A percentile compares a stretch with the other conserved stretches of the same genome.
phyloP scores from a whole-genome alignment of 2,797 vertebrate genomes.

The Epinephelus coioides region DNA sequence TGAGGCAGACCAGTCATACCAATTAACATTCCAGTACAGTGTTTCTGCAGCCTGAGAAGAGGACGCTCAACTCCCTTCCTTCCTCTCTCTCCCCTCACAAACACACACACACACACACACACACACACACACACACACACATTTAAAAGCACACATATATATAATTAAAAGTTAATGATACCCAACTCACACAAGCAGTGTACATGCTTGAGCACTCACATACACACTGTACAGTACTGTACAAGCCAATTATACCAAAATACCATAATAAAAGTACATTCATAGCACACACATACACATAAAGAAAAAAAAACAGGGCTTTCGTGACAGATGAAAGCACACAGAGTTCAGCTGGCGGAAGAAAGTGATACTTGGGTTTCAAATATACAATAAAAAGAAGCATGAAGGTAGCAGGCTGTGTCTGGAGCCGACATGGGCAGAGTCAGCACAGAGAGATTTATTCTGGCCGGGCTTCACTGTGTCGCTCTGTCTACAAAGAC shows the following conservation, averaged over 20 bases:
- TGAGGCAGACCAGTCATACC: constrained; percentile 67
- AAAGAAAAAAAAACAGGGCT: background rate
- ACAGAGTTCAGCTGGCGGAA: constrained; percentile 23
- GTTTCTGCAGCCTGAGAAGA: constrained; percentile 57
- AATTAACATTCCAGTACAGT: constrained; percentile 81
- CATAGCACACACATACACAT: background rate
- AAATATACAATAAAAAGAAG: constrained; percentile 35
- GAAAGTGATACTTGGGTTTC: constrained; percentile 42
- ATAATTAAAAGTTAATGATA: background rate
- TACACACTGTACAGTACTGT: background rate
- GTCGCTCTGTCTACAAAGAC: constrained; percentile 12
- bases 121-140: background rate
- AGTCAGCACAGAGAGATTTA: constrained; percentile 51
- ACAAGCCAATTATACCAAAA: constrained; percentile 22
- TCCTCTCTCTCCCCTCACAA: constrained; percentile 11
- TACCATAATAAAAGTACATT: background rate
- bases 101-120: constrained; percentile 9
- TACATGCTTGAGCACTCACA: background rate
- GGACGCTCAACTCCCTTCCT: constrained; percentile 48
- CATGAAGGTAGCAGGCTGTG: constrained; percentile 20
- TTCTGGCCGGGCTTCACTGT: constrained; percentile 41
- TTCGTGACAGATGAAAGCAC: constrained; percentile 32
- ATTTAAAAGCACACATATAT: background rate
- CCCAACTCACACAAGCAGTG: background rate
- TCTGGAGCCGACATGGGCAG: constrained; percentile 12